Conservation (phyloP, 2,888 invertebrate species). For the Hypena proboscidalis region DNA sequence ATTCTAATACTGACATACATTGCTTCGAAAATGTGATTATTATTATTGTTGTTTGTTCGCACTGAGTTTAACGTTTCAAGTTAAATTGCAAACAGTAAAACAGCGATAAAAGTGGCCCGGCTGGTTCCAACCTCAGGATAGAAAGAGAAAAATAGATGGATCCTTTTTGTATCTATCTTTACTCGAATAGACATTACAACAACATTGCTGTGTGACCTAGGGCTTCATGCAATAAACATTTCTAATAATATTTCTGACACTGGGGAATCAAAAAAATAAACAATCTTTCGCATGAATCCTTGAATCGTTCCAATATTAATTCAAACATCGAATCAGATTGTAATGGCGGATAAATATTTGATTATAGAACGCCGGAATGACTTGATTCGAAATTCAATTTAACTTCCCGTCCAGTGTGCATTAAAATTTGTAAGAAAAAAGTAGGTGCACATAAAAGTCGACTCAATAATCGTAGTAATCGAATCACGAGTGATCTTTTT, state of each 20-base stretch:
- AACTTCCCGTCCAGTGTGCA: constrained; percentile 36
- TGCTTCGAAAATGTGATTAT: constrained; percentile 59
- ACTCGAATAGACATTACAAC: constrained; percentile 33
- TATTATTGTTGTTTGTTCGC: constrained; percentile 66
- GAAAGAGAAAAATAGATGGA: constrained; percentile 53
- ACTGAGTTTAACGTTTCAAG: constrained; percentile 71
- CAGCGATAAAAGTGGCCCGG: constrained; percentile 73
- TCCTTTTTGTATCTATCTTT: constrained; percentile 44
- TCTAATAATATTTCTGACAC: constrained; percentile 3
- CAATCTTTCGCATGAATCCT: constrained; percentile 14
- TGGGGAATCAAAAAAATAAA: constrained; percentile 10
- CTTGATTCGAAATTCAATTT: constrained; percentile 33
- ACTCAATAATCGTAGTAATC: constrained; percentile 62
- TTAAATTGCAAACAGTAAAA: constrained; percentile 81
- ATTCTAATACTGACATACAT: constrained; percentile 43
- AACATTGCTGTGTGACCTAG: constrained; percentile 31
- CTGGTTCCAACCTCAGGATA: constrained; percentile 57
- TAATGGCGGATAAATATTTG: constrained; percentile 47
- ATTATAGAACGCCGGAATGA: constrained; percentile 35
- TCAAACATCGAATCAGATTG: constrained; percentile 36
- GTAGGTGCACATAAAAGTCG: constrained; percentile 43
- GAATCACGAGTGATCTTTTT: constrained; percentile 59
- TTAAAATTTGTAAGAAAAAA: constrained; percentile 44
- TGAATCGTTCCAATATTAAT: constrained; percentile 32
- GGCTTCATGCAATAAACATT: constrained; percentile 22